These are phyloP conservation scores for Trichogramma dendrolimi DNA, from an alignment of 2,888 invertebrate genomes.

Conservation along the genomic window DNA sequence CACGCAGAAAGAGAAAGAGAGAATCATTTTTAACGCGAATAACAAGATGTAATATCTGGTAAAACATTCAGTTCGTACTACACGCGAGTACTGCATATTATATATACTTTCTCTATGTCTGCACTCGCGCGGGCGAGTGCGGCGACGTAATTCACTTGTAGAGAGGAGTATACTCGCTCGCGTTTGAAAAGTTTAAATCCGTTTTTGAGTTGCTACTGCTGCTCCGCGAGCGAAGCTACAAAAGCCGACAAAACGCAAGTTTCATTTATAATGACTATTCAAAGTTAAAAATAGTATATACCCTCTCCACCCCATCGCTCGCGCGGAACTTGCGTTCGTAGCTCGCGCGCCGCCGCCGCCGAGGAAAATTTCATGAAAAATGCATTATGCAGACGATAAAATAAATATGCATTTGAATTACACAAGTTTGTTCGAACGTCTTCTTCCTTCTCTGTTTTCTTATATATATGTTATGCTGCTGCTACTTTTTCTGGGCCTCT, in stretches of 20 bases:
- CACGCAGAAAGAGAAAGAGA: too few species aligned
- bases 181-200: constrained; percentile 15
- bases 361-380: constrained; percentile 9
- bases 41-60: constrained; percentile 2
- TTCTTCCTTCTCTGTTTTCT: too few species aligned
- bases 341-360: neutral
- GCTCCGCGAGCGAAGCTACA: neutral
- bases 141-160: constrained; percentile 17
- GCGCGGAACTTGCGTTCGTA: too few species aligned
- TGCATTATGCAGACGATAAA: constrained; percentile 4
- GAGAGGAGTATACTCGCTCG: constrained; percentile 15
- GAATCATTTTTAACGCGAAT: constrained; percentile 1
- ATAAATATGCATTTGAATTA: constrained; percentile 15
- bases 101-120: neutral
- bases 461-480: too few species aligned
- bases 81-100: constrained; percentile 1
- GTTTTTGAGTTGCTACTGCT: neutral
- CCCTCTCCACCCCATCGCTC: neutral
- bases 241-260: constrained; percentile 9
- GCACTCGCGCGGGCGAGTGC: constrained; percentile 30
- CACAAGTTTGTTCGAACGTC: neutral
- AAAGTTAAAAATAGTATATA: constrained; percentile 12
- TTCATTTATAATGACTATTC: constrained; percentile 11
- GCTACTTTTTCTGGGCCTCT: too few species aligned
- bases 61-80: neutral